Evolutionary conservation across 2,888 invertebrate genomes (phyloP).

Genomic region (Pseudococcus viburni): DNA sequence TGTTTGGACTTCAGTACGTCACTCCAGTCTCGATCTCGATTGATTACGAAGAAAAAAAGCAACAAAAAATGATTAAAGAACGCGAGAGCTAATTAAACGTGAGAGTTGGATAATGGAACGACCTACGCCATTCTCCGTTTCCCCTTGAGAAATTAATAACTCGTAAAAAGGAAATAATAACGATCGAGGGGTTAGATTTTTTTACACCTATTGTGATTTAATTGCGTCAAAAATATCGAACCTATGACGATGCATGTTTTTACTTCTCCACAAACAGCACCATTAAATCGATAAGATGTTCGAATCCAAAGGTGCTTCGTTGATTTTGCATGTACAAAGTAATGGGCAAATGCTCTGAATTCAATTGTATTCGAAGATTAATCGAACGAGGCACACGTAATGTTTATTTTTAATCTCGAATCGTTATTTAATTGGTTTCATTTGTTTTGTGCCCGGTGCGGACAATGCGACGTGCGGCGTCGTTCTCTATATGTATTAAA

Average conservation of each 20-base stretch:
- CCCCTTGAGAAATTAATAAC: conserved; percentile 32
- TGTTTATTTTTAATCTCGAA: conserved; percentile 54
- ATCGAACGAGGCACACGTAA: background rate
- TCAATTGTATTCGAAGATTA: conserved; percentile 10
- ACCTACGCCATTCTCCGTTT: background rate
- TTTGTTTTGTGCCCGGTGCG: background rate
- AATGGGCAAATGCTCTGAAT: background rate
- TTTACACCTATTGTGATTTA: conserved; percentile 25
- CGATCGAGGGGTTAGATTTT: conserved; percentile 51
- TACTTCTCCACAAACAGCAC: background rate
- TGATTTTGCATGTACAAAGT: background rate
- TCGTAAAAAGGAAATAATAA: conserved; percentile 19
- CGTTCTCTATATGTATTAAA: background rate
- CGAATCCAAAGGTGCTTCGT: background rate
- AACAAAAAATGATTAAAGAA: background rate
- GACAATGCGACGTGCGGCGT: background rate
- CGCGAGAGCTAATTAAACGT: background rate
- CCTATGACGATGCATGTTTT: conserved; percentile 27
- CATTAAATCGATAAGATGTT: background rate
- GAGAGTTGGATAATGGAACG: background rate
- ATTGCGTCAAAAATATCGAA: conserved; percentile 19
- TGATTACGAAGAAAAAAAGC: background rate
- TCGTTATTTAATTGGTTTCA: conserved; percentile 48
- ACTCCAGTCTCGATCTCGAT: background rate
- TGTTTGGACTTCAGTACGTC: too few relatives aligned